phyloP scores from a whole-genome alignment of 2,797 vertebrate species.

The Acipenser transmontanus region DNA sequence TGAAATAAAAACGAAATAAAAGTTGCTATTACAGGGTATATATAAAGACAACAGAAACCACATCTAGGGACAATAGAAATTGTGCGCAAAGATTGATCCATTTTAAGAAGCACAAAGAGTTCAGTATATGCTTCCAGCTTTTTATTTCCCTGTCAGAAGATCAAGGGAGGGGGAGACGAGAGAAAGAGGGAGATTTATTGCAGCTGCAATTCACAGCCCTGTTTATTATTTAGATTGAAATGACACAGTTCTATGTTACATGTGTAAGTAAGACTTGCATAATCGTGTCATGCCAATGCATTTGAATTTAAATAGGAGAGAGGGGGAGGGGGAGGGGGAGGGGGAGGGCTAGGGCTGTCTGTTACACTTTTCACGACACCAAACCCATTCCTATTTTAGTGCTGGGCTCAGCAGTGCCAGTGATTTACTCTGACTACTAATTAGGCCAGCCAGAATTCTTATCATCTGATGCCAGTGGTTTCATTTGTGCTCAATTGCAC shows the following conservation, averaged over 20 bases:
- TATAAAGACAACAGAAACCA: conserved; percentile 1
- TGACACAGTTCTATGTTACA: too few species aligned
- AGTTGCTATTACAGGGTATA: conserved; percentile 58
- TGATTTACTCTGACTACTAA: conserved; percentile 3
- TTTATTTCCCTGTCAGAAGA: not conserved
- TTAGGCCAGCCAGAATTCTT: conserved; percentile 14
- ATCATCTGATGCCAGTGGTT: not conserved
- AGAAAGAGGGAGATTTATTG: conserved; percentile 42
- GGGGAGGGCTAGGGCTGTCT: conserved; percentile 4
- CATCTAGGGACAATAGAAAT: conserved; percentile 8
- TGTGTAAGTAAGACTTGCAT: too few species aligned
- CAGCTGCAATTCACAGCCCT: too few species aligned
- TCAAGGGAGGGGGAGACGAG: conserved; percentile 40
- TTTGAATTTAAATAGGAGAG: too few species aligned
- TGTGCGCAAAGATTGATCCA: conserved; percentile 5
- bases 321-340: not conserved
- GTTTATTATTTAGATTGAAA: too few species aligned
- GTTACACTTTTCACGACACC: conserved; percentile 3
- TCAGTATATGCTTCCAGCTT: not conserved
- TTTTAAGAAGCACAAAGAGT: conserved; percentile 10
- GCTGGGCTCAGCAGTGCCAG: not conserved
- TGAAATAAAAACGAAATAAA: conserved; percentile 60
- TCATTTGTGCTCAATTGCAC: too few species aligned
- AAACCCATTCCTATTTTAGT: not conserved
- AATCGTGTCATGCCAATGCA: not conserved